Evolutionary conservation across 2,113 vertebrate species (phyloP).

Genomic region (Chunga burmeisteri): DNA sequence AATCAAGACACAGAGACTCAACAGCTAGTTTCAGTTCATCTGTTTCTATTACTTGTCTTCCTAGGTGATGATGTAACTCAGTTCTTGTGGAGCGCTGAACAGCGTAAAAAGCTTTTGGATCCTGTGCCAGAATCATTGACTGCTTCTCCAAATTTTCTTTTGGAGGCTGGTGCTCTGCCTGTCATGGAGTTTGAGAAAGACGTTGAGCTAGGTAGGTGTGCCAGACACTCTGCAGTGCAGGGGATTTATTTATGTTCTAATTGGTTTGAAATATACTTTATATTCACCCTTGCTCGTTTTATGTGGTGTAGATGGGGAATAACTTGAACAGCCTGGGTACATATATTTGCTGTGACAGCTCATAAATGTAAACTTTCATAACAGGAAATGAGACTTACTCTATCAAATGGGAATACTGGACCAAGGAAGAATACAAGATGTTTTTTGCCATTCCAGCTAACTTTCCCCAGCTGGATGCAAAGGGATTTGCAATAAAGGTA

Average conservation of each 20-base stretch:
- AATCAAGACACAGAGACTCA: background rate
- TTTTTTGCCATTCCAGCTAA: slow-evolving; percentile 60
- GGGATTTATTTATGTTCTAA: background rate
- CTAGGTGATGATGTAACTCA: slow-evolving; percentile 17
- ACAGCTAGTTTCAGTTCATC: background rate
- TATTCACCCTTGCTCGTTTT: background rate
- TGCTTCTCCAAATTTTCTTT: slow-evolving; percentile 53
- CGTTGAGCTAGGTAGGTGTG: slow-evolving; percentile 66
- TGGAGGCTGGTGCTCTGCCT: slow-evolving; percentile 71
- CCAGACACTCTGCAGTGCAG: background rate
- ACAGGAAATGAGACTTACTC: slow-evolving; percentile 73
- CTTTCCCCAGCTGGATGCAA: slow-evolving; percentile 23
- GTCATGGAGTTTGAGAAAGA: slow-evolving; percentile 59
- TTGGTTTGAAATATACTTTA: background rate
- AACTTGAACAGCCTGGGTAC: background rate
- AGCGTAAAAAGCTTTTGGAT: slow-evolving; percentile 68
- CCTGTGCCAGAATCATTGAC: slow-evolving; percentile 53
- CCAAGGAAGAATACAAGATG: slow-evolving; percentile 69
- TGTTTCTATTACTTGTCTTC: background rate
- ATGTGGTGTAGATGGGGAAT: background rate
- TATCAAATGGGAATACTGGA: slow-evolving; percentile 68
- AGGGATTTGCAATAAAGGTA: slow-evolving; percentile 76
- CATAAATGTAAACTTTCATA: background rate
- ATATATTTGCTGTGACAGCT: background rate
- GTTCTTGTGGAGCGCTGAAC: slow-evolving; percentile 58